phyloP scores from a whole-genome alignment of 2,797 vertebrate genomes.

The Fundulus diaphanus region DNA sequence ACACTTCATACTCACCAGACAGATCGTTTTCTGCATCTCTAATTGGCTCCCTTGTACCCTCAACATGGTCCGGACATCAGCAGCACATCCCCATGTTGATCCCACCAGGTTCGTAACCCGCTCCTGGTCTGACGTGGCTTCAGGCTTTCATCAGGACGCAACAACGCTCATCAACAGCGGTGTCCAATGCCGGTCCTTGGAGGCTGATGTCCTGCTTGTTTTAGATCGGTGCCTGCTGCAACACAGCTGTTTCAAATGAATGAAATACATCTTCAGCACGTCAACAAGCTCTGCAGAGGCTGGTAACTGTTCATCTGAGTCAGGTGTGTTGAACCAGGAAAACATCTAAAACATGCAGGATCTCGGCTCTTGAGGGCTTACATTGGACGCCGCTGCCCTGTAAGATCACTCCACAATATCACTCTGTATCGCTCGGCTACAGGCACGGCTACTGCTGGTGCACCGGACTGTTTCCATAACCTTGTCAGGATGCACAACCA shows the following conservation, averaged over 20 bases:
- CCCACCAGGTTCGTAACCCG: not conserved
- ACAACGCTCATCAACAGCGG: not conserved
- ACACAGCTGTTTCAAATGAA: not conserved
- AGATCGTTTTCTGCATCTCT: not conserved
- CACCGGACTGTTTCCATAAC: not conserved
- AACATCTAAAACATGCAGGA: not conserved
- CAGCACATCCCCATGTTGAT: not conserved
- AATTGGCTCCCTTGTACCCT: not conserved
- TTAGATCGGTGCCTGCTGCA: not conserved
- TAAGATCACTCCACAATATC: not conserved
- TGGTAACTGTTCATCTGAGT: not conserved
- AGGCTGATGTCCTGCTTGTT: not conserved
- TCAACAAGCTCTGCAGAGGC: not conserved
- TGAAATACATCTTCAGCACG: not conserved
- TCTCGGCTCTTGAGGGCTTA: not conserved
- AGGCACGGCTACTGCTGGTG: not conserved
- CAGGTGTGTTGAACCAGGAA: not conserved
- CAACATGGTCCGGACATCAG: not conserved
- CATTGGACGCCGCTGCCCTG: not conserved
- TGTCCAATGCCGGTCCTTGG: not conserved
- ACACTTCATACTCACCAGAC: not conserved
- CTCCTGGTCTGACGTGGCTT: not conserved
- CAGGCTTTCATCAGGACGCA: not conserved
- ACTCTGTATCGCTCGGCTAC: not conserved
- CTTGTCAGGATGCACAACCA: not conserved